Evolutionary conservation across 2,888 invertebrate genomes (phyloP).

Genomic region (Ormyrus nitidulus): DNA sequence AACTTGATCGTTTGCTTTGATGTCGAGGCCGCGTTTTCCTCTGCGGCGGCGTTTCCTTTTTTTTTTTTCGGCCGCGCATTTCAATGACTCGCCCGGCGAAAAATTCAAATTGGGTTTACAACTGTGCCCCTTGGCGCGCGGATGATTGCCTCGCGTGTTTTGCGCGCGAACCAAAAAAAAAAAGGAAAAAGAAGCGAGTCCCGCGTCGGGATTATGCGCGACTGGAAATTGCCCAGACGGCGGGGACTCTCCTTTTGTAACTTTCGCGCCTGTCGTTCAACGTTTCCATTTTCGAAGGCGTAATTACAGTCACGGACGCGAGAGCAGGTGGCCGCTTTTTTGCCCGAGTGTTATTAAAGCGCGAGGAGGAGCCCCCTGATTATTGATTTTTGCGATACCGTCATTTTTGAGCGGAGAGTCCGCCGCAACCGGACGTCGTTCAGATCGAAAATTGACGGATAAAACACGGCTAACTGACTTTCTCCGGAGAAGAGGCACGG

Average conservation of each 20-base stretch:
- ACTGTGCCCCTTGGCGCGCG: constrained; percentile 1
- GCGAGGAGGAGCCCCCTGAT: too few species aligned
- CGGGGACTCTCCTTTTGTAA: constrained; percentile 3
- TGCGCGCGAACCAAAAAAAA: constrained; percentile 4
- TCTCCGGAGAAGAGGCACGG: too few species aligned
- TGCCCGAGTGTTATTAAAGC: too few species aligned
- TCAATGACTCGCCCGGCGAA: constrained; percentile 14
- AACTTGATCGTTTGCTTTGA: constrained; percentile 44
- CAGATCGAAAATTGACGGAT: too few species aligned
- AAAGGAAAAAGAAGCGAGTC: not conserved
- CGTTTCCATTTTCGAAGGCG: not conserved
- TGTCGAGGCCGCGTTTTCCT: constrained; percentile 37
- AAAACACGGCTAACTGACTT: too few species aligned
- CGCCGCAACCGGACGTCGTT: too few species aligned
- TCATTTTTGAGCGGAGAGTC: too few species aligned
- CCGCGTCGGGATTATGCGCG: not conserved
- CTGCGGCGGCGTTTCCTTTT: not conserved
- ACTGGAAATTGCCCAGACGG: not conserved
- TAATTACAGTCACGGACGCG: not conserved
- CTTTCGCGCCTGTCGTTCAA: not conserved
- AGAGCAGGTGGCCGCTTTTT: not conserved
- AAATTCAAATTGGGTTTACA: constrained; percentile 48
- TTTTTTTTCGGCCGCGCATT: not conserved
- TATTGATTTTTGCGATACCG: not conserved
- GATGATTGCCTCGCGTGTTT: constrained; percentile 38